A percentile compares a stretch with the other conserved stretches of the same genome.
phyloP scores from a whole-genome alignment of 2,888 invertebrate species.

The Capitulum mitella region DNA sequence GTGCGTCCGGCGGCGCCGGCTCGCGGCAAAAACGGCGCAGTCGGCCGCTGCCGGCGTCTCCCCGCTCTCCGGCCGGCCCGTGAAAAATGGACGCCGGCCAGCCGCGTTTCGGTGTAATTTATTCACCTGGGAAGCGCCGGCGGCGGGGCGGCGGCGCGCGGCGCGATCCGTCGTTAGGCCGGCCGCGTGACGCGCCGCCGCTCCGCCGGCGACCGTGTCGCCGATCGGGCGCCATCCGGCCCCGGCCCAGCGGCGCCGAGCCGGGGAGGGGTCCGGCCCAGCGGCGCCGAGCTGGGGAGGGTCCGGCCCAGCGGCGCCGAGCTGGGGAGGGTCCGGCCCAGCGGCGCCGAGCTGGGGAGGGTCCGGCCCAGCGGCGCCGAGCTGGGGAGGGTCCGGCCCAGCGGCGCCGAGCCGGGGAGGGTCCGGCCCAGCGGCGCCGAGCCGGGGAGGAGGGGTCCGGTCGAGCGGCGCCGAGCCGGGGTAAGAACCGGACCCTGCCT shows the following conservation, averaged over 20 bases:
- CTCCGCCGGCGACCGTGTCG: not conserved
- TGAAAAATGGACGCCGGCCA: constrained; percentile 20
- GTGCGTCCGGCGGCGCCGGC: not conserved
- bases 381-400: too few relatives aligned
- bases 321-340: not conserved
- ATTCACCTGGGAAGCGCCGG: constrained; percentile 18
- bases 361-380: too few relatives aligned
- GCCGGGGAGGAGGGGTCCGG: not conserved
- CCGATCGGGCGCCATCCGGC: too few relatives aligned
- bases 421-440: not conserved
- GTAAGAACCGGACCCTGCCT: too few relatives aligned
- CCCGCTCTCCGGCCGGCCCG: not conserved
- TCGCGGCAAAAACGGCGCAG: not conserved
- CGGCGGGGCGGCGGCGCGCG: not conserved
- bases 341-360: too few relatives aligned
- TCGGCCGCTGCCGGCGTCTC: not conserved
- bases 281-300: too few relatives aligned
- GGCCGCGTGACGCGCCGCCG: not conserved
- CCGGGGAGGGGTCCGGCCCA: too few relatives aligned
- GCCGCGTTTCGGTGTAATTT: constrained; percentile 1
- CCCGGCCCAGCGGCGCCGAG: not conserved
- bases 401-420: too few relatives aligned
- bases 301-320: too few relatives aligned
- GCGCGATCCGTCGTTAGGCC: not conserved
- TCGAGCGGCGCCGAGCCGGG: too few relatives aligned